phyloP scores from a whole-genome alignment of 30 jellyfish, hydroid and myxozoan species.

The Nemopilema nomurai region DNA sequence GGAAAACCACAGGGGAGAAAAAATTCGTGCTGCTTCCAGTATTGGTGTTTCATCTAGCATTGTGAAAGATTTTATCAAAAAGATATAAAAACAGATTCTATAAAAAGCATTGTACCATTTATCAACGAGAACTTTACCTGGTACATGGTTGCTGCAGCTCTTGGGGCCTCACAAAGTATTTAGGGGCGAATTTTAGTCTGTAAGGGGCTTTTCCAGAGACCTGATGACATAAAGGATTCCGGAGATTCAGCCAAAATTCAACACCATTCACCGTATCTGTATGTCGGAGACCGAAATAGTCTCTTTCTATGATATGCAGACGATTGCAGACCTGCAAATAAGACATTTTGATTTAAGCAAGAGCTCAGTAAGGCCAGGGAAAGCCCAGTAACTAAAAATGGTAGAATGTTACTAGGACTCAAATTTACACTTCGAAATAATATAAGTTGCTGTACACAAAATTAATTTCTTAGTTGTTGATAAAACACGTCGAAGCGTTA shows the following conservation, averaged over 20 bases:
- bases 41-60: background rate
- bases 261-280: conserved; percentile 79
- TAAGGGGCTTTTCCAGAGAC: conserved; percentile 89
- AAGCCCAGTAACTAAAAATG: background rate
- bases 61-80: background rate
- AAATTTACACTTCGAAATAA: too few relatives aligned
- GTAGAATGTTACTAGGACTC: background rate
- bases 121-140: too few relatives aligned
- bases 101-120: background rate
- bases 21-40: background rate
- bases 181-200: conserved; percentile 81
- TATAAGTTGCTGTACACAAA: too few relatives aligned
- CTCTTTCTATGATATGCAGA: conserved; percentile 80
- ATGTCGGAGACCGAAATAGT: conserved; percentile 94
- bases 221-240: conserved; percentile 88
- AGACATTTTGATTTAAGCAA: background rate
- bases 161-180: conserved; percentile 93
- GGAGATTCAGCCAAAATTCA: conserved; percentile 91
- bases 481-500: too few relatives aligned
- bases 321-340: conserved; percentile 65
- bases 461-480: too few relatives aligned
- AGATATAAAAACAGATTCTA: background rate
- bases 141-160: conserved; percentile 91
- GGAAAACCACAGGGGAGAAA: background rate
- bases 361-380: background rate